These are phyloP conservation scores for Brachirus orientalis DNA, from an alignment of 2,113 vertebrate species.

Conservation along the genomic window DNA sequence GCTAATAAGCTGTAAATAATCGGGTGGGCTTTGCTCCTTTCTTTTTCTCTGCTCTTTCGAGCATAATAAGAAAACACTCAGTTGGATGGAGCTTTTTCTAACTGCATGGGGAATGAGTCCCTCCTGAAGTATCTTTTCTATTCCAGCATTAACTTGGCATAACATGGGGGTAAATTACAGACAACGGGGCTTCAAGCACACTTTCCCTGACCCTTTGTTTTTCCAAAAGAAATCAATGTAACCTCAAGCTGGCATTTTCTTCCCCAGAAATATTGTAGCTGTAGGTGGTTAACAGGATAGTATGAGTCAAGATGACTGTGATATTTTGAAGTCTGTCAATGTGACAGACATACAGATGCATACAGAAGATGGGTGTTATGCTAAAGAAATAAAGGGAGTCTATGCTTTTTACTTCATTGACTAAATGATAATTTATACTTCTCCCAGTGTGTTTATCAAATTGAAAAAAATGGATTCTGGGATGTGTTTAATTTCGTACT, in stretches of 20 bases:
- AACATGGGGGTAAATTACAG: slow-evolving; percentile 47
- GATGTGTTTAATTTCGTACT: too few species aligned
- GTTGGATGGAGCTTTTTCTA: slow-evolving; percentile 49
- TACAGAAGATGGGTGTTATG: too few species aligned
- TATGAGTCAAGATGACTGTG: background rate
- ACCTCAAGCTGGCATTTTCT: slow-evolving; percentile 35
- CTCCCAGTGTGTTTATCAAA: too few species aligned
- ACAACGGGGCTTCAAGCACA: slow-evolving; percentile 19
- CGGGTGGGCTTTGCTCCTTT: slow-evolving; percentile 24
- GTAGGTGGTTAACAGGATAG: slow-evolving; percentile 2
- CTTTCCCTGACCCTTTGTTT: slow-evolving; percentile 50
- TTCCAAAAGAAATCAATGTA: slow-evolving; percentile 41
- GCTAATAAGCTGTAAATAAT: slow-evolving; percentile 83
- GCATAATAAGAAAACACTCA: slow-evolving; percentile 74
- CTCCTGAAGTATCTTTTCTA: slow-evolving; percentile 39
- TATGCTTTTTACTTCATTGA: too few species aligned
- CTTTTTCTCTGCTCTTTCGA: slow-evolving; percentile 42
- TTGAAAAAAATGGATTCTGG: background rate
- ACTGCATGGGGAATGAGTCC: slow-evolving; percentile 38
- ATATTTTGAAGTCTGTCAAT: slow-evolving; percentile 3
- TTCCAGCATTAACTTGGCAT: slow-evolving; percentile 36
- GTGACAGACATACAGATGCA: too few species aligned
- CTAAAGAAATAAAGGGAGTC: too few species aligned
- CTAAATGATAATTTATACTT: too few species aligned
- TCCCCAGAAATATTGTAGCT: slow-evolving; percentile 21